These are phyloP conservation scores for Metaphire vulgaris DNA, from an alignment of 1,140 invertebrate species.

Conservation along the genomic window DNA sequence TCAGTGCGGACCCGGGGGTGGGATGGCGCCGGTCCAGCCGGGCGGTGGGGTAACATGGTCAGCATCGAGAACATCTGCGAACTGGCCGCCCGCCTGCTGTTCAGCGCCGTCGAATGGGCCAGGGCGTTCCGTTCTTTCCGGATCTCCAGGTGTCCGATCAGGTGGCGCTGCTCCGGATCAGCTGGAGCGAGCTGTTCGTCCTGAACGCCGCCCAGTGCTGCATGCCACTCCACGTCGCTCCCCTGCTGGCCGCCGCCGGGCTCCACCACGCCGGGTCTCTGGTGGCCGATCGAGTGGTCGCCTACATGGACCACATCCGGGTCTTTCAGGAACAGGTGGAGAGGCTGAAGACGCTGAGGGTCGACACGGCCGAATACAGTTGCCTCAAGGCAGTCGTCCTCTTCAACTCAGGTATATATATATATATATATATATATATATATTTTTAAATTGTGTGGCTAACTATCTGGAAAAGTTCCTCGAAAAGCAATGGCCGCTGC, in stretches of 20 bases:
- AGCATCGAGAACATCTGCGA: too few species aligned
- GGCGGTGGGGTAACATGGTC: too few species aligned
- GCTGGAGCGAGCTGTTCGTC: constrained; percentile 96
- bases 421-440: too few species aligned
- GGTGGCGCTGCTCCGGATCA: constrained; percentile 85
- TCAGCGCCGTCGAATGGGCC: constrained; percentile 95
- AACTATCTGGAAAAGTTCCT: too few species aligned
- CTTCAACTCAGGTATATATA: too few species aligned
- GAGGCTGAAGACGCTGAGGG: constrained; percentile 91
- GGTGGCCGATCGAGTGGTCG: constrained; percentile 91
- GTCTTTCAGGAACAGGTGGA: constrained; percentile 98
- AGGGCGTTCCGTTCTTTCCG: constrained; percentile 93
- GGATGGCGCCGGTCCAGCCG: too few species aligned
- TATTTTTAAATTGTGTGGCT: too few species aligned
- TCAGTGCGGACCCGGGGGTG: too few species aligned
- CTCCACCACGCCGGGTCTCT: constrained; percentile 87
- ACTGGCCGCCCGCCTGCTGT: too few species aligned
- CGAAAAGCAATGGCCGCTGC: too few species aligned
- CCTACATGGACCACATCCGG: constrained; percentile 97
- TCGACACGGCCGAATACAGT: constrained; percentile 97
- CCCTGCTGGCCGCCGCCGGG: constrained; percentile 79
- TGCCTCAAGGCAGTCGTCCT: too few species aligned
- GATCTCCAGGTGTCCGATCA: constrained; percentile 70
- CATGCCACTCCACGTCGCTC: constrained; percentile 92
- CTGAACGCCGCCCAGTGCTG: constrained; percentile 92